Percentiles rank a stretch among this genome's conserved stretches.
Conservation (phyloP, 2,888 invertebrate species). For the Xestoiulus laeticollis region DNA sequence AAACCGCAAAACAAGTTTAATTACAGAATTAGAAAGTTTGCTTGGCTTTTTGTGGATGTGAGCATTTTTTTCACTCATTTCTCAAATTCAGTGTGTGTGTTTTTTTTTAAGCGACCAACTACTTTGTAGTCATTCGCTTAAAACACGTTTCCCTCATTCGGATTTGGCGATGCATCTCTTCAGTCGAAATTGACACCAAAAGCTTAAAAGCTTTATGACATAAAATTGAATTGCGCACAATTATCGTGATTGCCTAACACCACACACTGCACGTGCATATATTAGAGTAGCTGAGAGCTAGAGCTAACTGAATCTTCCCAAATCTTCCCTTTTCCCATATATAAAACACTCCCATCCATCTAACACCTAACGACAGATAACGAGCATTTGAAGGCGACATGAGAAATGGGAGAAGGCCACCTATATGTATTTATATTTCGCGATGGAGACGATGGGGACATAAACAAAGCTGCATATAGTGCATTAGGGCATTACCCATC, state of each 20-base stretch:
- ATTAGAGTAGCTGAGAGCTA: not conserved
- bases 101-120: slow-evolving; percentile 6
- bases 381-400: slow-evolving; percentile 40
- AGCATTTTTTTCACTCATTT: not conserved
- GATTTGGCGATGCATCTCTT: slow-evolving; percentile 27
- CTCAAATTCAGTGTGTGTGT: not conserved
- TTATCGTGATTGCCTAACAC: slow-evolving; percentile 52
- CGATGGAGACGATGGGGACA: slow-evolving; percentile 39
- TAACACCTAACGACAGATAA: slow-evolving; percentile 38
- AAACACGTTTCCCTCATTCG: slow-evolving; percentile 31
- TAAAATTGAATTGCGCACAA: slow-evolving; percentile 52
- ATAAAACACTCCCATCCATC: slow-evolving; percentile 40
- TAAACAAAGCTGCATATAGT: slow-evolving; percentile 39
- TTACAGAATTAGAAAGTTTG: slow-evolving; percentile 29
- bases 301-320: slow-evolving; percentile 39
- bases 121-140: slow-evolving; percentile 20
- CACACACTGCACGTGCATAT: slow-evolving; percentile 10
- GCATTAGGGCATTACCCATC: slow-evolving; percentile 38
- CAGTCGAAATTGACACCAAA: slow-evolving; percentile 51
- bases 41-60: not conserved
- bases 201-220: slow-evolving; percentile 53
- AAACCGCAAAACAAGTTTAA: slow-evolving; percentile 30
- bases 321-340: not conserved
- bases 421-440: slow-evolving; percentile 40
- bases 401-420: slow-evolving; percentile 29